phyloP scores from a whole-genome alignment of 2,797 vertebrate species.

The Nyctalus aviator region DNA sequence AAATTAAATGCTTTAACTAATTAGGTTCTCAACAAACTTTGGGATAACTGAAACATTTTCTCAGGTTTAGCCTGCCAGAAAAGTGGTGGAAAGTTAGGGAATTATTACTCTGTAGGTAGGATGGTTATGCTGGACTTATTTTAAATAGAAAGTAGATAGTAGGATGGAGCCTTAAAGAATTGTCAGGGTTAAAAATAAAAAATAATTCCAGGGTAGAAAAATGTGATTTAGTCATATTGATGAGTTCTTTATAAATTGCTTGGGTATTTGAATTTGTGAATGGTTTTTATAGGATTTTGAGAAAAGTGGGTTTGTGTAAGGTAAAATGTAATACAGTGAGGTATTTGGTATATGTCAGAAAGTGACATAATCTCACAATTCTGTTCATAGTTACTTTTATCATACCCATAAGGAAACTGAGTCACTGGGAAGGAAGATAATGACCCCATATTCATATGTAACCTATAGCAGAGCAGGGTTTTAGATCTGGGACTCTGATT shows the following conservation, averaged over 20 bases:
- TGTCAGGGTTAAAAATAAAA: background rate
- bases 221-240: background rate
- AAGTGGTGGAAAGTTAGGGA: background rate
- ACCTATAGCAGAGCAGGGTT: background rate
- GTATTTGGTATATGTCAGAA: background rate
- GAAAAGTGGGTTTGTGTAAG: background rate
- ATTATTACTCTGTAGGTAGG: background rate
- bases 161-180: conserved; percentile 20
- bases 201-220: conserved; percentile 16
- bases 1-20: background rate
- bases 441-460: background rate
- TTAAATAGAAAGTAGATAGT: conserved; percentile 1
- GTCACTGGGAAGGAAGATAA: background rate
- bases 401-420: background rate
- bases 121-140: background rate
- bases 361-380: background rate
- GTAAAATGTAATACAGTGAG: background rate
- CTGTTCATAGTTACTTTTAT: background rate
- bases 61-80: conserved; percentile 6
- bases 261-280: conserved; percentile 15
- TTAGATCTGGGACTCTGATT: background rate
- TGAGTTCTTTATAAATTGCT: background rate
- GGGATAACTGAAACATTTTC: background rate
- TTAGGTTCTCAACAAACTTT: background rate
- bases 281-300: background rate